Base-by-base conservation (phyloP, 2,797 vertebrate species). In the Orestias chungarensis region DNA sequence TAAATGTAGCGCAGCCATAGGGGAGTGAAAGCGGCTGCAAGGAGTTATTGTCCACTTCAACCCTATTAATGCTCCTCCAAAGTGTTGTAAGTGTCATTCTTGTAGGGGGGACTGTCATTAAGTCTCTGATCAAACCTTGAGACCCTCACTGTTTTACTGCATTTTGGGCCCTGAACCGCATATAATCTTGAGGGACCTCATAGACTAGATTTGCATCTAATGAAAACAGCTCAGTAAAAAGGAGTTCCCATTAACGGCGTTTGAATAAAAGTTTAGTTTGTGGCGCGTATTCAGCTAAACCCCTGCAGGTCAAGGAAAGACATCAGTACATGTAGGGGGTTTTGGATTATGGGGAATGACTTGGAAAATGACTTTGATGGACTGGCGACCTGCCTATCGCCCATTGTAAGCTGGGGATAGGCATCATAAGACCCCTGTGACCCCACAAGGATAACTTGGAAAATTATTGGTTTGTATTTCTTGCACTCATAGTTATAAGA, bases 11-110 rank as follows among this genome's bases (percentile, higher is more conserved):
- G 29, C 71, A 78, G 77, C 67, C 73, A 75, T 40, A 83, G 81
- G 72, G 74, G 82, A 84, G 83, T 84, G 82, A 81, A 90, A 82
- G 82, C 88, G 84, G 82, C 84, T 82, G 27, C 75, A 81, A 84
- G 82, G 85, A 88, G 88, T 92, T 93, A 93, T 93, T 92, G 90
- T 91, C 88, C 86, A 86, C 85, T 85, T 85, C 84, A 88, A 87
- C 86, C 89, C 87, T 78, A 86, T 92, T 89, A 92, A 89, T 64
- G 31, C 78, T 84, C 82, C 89, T 86, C 89, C 71, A 70, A 90
- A 89, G 90, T 87, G 89, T 88, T 74, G 81, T 91, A 87, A 91
- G 87, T 88, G 88, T 89, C 88, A 87, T 84, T 85, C 84, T 87
- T 86, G 89, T 85, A 81, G 85, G 86, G 84, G 86, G 88, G 82